Base-by-base conservation (phyloP, 2,888 invertebrate species). In the Agriopis marginaria region DNA sequence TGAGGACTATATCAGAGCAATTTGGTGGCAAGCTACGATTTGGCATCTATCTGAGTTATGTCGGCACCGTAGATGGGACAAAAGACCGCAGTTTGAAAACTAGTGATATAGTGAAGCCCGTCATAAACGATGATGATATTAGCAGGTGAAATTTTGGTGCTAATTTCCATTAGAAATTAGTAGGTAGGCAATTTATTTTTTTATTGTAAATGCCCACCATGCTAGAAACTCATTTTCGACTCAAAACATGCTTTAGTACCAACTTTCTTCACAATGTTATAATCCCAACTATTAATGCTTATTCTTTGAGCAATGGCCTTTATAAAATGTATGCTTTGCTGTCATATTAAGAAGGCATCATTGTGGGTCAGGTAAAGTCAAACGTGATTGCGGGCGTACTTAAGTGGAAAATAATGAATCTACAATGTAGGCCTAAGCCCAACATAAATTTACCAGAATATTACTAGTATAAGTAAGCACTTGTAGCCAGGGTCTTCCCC, bases 21-120 rank as follows among this genome's bases (percentile, higher is more conserved):
- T 96, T 97, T 82, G 95, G 95, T 69, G 97, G 97, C 1, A 97
- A 97, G 93, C 93, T 97, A 74, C 95, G 95, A 47, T 98, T 98
- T 83, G 98, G 98, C n/a, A 95, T 97, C 70, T 98, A 98, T 86
- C 92, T 98, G 45, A 94, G 93, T 10, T 92, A 93, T 71, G 66
- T 90, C 12, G 93, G 92, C 3, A 77, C 90, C 5, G 71, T 85
- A 0, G 87, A 91, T 74, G 87, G 85, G 0, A 82, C 86, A 1
- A 83, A 81, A 54, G 87, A 90, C 71, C 68, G 72, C 53, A 70
- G 58, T 7, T 73, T 93, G 32, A 86, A 82, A 75, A 78, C 79
- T 12, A 79, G 82, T 66, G 75, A 86, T 32, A 70, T 81, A 10
- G 81, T 93, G 5, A 84, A 83, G 71, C 84, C 90, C 59, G 71